Conservation (phyloP, 1,140 invertebrate species). For the Patella vulgata region DNA sequence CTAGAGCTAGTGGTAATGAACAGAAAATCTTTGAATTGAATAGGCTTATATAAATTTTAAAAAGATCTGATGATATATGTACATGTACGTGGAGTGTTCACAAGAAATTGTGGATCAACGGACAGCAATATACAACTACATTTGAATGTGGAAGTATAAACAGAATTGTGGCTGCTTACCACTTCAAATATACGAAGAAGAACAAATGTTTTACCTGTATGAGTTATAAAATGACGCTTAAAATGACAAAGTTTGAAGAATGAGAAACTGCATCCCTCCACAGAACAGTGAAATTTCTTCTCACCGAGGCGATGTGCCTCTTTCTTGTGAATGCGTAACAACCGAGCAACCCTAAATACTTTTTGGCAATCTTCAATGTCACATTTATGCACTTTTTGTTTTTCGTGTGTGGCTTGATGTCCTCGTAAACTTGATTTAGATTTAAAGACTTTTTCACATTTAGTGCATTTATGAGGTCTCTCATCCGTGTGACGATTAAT, state of each 20-base stretch:
- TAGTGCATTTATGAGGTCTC: constrained; percentile 63
- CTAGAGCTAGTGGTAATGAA: too few species aligned
- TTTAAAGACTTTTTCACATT: constrained; percentile 68
- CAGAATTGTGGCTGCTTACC: too few species aligned
- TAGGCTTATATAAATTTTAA: too few species aligned
- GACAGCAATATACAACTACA: too few species aligned
- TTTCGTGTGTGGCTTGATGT: constrained; percentile 44
- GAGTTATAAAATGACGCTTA: constrained; percentile 54
- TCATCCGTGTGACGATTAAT: constrained; percentile 65
- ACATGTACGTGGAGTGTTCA: too few species aligned
- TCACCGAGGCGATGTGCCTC: constrained; percentile 50
- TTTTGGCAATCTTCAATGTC: constrained; percentile 53
- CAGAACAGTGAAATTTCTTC: constrained; percentile 51
- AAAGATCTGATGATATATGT: too few species aligned
- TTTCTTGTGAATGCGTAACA: constrained; percentile 52
- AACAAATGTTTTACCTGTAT: constrained; percentile 59
- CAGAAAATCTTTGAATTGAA: too few species aligned
- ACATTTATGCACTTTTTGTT: constrained; percentile 46
- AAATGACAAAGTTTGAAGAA: constrained; percentile 61
- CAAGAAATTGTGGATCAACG: too few species aligned
- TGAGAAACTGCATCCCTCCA: constrained; percentile 50
- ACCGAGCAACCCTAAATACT: constrained; percentile 49
- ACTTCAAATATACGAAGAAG: too few species aligned
- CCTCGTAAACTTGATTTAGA: constrained; percentile 40
- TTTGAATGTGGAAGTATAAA: too few species aligned